These are phyloP conservation scores for Phyllostomus hastatus DNA, from an alignment of 2,113 vertebrate species.

Conservation along the genomic window DNA sequence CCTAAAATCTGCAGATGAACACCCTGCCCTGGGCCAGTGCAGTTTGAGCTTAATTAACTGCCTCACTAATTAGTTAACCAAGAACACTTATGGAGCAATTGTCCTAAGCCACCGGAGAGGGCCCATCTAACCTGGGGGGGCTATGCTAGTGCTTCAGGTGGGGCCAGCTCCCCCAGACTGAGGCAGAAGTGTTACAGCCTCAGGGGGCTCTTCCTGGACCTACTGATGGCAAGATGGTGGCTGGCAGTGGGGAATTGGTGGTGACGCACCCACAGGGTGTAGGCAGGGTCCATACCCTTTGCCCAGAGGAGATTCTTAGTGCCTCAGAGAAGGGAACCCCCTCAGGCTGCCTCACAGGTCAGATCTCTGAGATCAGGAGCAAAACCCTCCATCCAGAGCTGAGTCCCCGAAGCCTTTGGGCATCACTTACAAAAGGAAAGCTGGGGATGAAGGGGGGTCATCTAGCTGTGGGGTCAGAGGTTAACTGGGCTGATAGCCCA, in stretches of 20 bases:
- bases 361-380: background rate
- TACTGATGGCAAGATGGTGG: background rate
- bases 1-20: background rate
- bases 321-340: background rate
- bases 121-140: background rate
- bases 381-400: background rate
- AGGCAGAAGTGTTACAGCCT: no score
- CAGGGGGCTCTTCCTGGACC: background rate
- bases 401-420: background rate
- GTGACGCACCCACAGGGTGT: background rate
- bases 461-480: background rate
- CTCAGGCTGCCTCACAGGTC: fast-evolving
- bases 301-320: background rate
- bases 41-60: background rate
- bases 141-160: background rate
- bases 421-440: background rate
- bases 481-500: background rate
- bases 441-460: background rate
- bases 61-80: background rate
- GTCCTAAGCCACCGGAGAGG: background rate
- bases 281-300: background rate
- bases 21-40: fast-evolving
- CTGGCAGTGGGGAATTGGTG: background rate
- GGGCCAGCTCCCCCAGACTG: background rate
- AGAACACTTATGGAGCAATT: background rate